Evolutionary conservation across 1,140 invertebrate species (phyloP), one percentile per base, ranked within the genome.

Genomic region (Polypedilum vanderplanki): DNA sequence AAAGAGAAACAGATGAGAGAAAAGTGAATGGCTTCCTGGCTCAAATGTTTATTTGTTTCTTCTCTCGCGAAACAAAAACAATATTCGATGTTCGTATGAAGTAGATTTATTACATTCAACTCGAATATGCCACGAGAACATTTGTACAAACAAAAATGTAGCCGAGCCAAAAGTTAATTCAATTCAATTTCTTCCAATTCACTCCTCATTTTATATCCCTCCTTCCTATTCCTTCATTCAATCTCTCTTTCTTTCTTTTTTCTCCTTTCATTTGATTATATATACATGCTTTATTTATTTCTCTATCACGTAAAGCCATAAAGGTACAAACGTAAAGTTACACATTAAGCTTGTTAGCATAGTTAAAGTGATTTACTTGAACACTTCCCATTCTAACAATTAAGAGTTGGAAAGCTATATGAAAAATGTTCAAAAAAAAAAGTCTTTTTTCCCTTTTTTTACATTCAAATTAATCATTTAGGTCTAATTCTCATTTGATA

Each of bases 401-500:
- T 33, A 33, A 33, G 24, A 33, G 1, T 33, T 33, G 24, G 24
- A 33, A 33, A 5, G 24, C 5, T 33, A 33, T 1, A 33, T 33
- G 24, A 33, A 33, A 33, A 33, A 33, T 33, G 24, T 33, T n/a
- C n/a, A n/a, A n/a, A 33, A 33, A 4, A n/a, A 57, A 57, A 57
- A 46, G 1, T 46, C n/a, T 57, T 57, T 57, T 12, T n/a, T 57
- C 12, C 46, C 10, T 57, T 57, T n/a, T n/a, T n/a, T 57, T 57
- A 57, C 46, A 57, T 57, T n/a, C 46, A 57, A n/a, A 57, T 57
- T 57, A 57, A 57, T 57, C 46, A 57, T 57, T n/a, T 57, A 12
- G 46, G n/a, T 57, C 46, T n/a, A 57, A 57, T 57, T 57, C n/a
- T n/a, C 46, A 57, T 57, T 57, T n/a, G n/a, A 57, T n/a, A 57